Base-by-base conservation (phyloP, 2,888 invertebrate genomes). In the Encarsia formosa region DNA sequence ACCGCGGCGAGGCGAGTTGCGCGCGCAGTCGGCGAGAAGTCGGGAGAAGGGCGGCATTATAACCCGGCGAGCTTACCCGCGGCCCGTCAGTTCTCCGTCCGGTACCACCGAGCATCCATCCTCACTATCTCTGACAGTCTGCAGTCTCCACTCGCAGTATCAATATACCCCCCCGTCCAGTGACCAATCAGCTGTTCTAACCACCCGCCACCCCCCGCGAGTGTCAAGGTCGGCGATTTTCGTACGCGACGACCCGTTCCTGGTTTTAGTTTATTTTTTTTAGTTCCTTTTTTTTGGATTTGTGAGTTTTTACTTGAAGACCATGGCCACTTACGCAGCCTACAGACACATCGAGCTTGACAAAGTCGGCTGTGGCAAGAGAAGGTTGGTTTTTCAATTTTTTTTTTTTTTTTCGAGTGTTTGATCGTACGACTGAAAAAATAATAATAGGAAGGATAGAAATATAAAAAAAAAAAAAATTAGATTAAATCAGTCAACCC, bases 301-400 rank as follows among this genome's bases (percentile, higher is more conserved):
- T n/a, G n/a, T n/a, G 29, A 23, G 4, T n/a, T 16, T 38, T 32
- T n/a, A 56, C 56, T 57, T 40, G 53, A 57, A 50, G 20, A 73
- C 66, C 69, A 90, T 92, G 91, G 91, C 91, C 75, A 88, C 91
- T 74, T 92, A 91, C 81, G 90, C 91, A 74, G 86, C 90, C 65
- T 92, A 91, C 81, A 88, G 91, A 79, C 91, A 92, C 79, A 87
- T 93, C 77, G 92, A 92, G 79, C 85, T 93, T 68, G 91, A 91
- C 83, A 91, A 91, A 79, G 88, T 92, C 75, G 92, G 92, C 76
- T 88, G 88, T 78, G 90, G 91, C 75, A 93, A 93, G 79, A 90
- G 90, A 79, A 89, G 91, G 92, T 92, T 79, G 80, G 77, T 56
- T 16, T n/a, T n/a, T n/a, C n/a, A n/a, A n/a, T n/a, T n/a, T n/a